Evolutionary conservation across 2,888 invertebrate genomes (phyloP).

Genomic region (Monochamus alternatus): DNA sequence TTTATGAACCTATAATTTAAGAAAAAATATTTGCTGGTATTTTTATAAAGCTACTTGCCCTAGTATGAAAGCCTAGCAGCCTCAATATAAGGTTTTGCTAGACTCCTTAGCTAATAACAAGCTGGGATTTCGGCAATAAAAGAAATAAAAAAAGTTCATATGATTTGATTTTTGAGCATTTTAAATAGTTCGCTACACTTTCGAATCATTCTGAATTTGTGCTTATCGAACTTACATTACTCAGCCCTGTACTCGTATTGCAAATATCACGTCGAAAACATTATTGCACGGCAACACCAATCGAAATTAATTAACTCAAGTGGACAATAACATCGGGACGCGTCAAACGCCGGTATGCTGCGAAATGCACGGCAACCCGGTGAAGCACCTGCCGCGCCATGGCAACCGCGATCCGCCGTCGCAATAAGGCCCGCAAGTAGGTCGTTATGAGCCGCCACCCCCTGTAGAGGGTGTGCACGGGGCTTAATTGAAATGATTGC

Average conservation of each 20-base stretch:
- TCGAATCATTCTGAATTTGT: background rate
- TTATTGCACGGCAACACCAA: background rate
- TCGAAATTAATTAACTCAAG: slow-evolving; percentile 25
- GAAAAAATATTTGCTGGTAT: no score
- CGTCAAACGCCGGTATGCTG: slow-evolving; percentile 21
- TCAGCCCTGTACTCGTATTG: background rate
- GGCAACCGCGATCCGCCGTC: slow-evolving; percentile 40
- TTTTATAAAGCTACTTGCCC: no score
- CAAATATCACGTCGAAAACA: background rate
- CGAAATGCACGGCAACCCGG: slow-evolving; percentile 6
- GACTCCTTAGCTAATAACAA: no score
- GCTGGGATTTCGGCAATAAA: no score
- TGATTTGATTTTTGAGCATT: background rate
- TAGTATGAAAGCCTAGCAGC: no score
- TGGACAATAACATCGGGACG: slow-evolving; percentile 22
- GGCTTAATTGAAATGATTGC: slow-evolving; percentile 54
- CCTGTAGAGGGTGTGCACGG: slow-evolving; percentile 22
- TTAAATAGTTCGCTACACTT: background rate
- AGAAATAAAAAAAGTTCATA: no score
- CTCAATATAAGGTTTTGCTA: no score
- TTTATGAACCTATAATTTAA: no score
- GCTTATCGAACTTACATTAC: background rate
- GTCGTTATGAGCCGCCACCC: slow-evolving; percentile 30
- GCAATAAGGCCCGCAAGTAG: slow-evolving; percentile 35
- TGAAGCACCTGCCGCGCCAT: slow-evolving; percentile 38